phyloP scores from a whole-genome alignment of 2,797 vertebrate genomes.

The Alfaro cultratus region DNA sequence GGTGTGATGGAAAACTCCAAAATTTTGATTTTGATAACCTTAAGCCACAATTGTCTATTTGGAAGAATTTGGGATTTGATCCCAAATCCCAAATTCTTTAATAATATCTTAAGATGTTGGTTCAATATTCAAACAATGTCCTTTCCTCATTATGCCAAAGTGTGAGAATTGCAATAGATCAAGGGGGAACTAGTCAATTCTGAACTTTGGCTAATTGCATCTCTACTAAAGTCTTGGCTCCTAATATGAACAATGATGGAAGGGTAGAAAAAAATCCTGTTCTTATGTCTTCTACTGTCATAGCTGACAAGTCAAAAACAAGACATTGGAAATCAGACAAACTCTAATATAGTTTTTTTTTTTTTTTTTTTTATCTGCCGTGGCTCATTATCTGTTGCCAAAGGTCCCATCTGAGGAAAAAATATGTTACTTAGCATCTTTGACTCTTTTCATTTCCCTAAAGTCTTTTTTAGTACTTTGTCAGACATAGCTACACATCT shows the following conservation, averaged over 20 bases:
- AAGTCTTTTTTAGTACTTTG: not conserved
- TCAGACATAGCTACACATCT: slow-evolving; percentile 12
- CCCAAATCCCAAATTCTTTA: not conserved
- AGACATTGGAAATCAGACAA: not conserved
- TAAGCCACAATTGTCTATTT: not conserved
- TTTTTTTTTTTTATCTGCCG: not conserved
- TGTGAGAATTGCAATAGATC: not conserved
- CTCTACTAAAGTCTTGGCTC: not conserved
- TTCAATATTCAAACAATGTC: too few relatives aligned
- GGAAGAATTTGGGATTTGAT: not conserved
- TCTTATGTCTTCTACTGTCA: not conserved
- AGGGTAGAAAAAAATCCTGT: not conserved
- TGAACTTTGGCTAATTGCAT: not conserved
- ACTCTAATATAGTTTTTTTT: not conserved
- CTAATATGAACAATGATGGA: not conserved
- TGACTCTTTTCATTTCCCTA: not conserved
- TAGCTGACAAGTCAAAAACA: not conserved
- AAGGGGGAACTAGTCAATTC: not conserved
- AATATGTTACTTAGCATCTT: not conserved
- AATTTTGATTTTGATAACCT: not conserved
- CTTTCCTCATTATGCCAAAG: too few relatives aligned
- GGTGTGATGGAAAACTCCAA: not conserved
- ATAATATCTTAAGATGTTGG: too few relatives aligned
- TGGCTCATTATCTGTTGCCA: not conserved
- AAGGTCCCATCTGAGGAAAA: not conserved